A percentile compares a stretch with the other conserved stretches of the same genome.
Evolutionary conservation across 2,113 vertebrate genomes (phyloP).

Genomic region (Trichechus manatus): DNA sequence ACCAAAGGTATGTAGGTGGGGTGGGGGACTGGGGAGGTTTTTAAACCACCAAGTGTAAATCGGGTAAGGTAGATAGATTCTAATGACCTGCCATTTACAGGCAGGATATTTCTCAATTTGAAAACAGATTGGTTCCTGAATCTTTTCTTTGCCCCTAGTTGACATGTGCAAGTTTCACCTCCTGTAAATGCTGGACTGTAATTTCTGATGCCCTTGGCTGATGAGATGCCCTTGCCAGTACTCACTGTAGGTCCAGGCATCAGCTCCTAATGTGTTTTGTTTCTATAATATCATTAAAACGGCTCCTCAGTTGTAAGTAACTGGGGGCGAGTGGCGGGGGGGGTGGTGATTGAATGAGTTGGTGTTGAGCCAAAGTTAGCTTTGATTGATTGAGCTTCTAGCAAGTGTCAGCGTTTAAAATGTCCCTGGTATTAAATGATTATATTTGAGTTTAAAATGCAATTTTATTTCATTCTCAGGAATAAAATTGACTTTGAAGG

Average conservation of each 20-base stretch:
- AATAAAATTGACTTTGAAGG: conserved; percentile 24
- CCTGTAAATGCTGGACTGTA: not conserved
- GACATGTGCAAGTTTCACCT: not conserved
- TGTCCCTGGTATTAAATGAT: not conserved
- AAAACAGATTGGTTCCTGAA: conserved; percentile 44
- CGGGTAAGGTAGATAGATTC: conserved; percentile 69
- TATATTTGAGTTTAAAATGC: conserved; percentile 32
- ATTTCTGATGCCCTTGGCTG: conserved; percentile 22
- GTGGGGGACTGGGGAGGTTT: conserved; percentile 70
- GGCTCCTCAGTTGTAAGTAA: conserved; percentile 22
- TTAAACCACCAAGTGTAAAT: conserved; percentile 81
- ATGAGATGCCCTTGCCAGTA: not conserved
- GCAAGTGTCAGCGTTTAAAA: conserved; percentile 44
- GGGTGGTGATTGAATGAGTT: not conserved
- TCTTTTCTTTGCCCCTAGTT: conserved; percentile 17
- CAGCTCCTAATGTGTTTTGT: not conserved
- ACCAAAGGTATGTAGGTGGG: conserved; percentile 84
- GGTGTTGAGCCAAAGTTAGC: not conserved
- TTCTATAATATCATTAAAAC: not conserved
- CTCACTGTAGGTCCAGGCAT: not conserved
- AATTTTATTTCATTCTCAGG: conserved; percentile 55
- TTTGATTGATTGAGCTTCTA: conserved; percentile 45
- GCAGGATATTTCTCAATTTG: conserved; percentile 76
- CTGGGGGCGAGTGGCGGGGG: not conserved
- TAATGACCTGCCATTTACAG: conserved; percentile 80